Conservation (phyloP, 2,113 vertebrate species). For the Brevimyrus niger region DNA sequence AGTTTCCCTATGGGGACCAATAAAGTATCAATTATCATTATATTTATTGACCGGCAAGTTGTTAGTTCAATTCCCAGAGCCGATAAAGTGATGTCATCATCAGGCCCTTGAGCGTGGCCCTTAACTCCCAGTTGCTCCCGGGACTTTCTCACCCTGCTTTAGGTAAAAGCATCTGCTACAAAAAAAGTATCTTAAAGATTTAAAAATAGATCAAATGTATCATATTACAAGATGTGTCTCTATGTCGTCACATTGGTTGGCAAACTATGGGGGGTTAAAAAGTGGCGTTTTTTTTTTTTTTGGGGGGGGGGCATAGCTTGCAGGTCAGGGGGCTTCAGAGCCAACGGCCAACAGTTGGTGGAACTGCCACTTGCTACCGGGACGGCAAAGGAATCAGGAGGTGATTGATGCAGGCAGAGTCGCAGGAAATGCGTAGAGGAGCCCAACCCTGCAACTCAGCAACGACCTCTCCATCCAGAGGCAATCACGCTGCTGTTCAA, state of each 20-base stretch:
- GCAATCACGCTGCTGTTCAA: conserved; percentile 57
- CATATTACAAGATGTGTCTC: neutral
- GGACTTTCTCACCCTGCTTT: neutral
- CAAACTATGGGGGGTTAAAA: neutral
- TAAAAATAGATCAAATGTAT: neutral
- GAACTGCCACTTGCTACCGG: neutral
- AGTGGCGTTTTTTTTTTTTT: too few relatives aligned
- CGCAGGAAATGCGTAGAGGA: conserved; percentile 31
- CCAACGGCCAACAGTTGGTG: neutral
- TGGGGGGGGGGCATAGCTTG: too few relatives aligned
- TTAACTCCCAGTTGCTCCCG: neutral
- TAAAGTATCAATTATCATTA: too few relatives aligned
- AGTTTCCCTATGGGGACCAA: too few relatives aligned
- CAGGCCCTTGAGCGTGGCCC: neutral
- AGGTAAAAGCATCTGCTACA: neutral
- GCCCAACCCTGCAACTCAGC: conserved; percentile 47
- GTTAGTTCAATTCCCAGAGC: neutral
- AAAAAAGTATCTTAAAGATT: neutral
- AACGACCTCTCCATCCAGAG: conserved; percentile 29
- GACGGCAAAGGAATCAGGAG: neutral
- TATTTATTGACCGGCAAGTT: too few relatives aligned
- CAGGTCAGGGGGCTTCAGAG: neutral
- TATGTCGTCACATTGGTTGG: too few relatives aligned
- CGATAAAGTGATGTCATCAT: neutral
- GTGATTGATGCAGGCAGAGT: conserved; percentile 19